Evolutionary conservation across 2,888 invertebrate species (phyloP).

Genomic region (Macropis europaea): DNA sequence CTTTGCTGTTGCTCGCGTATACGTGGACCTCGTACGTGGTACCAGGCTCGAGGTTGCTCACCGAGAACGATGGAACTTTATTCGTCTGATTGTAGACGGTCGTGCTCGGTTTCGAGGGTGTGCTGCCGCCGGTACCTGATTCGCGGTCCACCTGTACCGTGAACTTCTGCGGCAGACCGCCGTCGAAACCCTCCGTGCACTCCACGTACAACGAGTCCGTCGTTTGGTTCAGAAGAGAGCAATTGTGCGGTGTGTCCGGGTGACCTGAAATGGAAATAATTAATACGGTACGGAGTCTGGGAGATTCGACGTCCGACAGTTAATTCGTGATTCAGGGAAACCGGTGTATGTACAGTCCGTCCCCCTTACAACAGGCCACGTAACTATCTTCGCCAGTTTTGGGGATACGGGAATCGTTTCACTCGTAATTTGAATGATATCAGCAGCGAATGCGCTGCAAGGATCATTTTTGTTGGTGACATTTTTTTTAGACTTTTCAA

Average conservation of each 20-base stretch:
- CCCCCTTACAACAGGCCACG: no score
- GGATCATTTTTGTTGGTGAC: no score
- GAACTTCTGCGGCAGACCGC: constrained; percentile 87
- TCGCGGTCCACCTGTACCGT: constrained; percentile 85
- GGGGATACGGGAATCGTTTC: no score
- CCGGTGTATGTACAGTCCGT: no score
- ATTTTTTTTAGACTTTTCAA: no score
- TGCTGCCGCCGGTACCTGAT: constrained; percentile 29
- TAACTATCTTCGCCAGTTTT: no score
- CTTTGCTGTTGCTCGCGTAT: constrained; percentile 87
- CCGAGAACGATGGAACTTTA: constrained; percentile 84
- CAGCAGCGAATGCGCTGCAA: no score
- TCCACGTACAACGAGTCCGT: constrained; percentile 87
- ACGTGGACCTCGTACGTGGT: constrained; percentile 85
- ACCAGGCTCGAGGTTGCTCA: constrained; percentile 85
- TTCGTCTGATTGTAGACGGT: constrained; percentile 83
- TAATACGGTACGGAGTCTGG: neutral
- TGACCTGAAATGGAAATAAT: constrained; percentile 81
- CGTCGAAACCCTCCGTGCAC: constrained; percentile 89
- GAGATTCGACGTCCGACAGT: no score
- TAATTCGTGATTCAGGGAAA: no score
- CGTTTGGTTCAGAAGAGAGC: constrained; percentile 88
- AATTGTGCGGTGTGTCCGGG: constrained; percentile 87
- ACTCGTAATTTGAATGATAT: no score
- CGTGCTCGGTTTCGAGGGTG: constrained; percentile 60